A percentile compares a stretch with the other conserved stretches of the same genome.
phyloP scores from a whole-genome alignment of 2,888 invertebrate genomes.

The Eustalomyia histrio region DNA sequence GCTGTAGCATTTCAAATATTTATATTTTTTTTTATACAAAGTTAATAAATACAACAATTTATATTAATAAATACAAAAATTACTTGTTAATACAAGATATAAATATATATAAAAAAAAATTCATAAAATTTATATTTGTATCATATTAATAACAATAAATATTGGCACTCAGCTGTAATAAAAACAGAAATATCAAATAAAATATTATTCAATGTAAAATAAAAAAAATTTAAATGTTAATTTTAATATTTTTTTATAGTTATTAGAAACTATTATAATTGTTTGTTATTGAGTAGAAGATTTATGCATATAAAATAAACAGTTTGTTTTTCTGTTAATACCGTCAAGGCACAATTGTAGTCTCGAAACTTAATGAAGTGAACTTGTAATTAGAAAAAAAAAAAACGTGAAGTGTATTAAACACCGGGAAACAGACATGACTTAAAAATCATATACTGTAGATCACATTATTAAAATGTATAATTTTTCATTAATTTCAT shows the following conservation, averaged over 20 bases:
- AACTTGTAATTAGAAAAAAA: slow-evolving; percentile 17
- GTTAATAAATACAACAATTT: too few relatives aligned
- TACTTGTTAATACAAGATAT: too few relatives aligned
- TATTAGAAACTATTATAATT: slow-evolving; percentile 10
- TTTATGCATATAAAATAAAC: slow-evolving; percentile 22
- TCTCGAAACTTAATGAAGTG: not conserved
- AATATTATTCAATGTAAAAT: slow-evolving; percentile 11
- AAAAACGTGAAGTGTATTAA: not conserved
- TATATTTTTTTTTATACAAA: too few relatives aligned
- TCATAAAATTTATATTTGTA: slow-evolving; percentile 26
- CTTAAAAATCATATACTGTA: too few relatives aligned
- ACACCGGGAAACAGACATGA: too few relatives aligned
- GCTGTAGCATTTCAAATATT: too few relatives aligned
- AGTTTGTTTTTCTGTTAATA: slow-evolving; percentile 8
- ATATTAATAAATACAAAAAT: too few relatives aligned
- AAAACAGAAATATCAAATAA: slow-evolving; percentile 5
- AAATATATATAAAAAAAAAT: slow-evolving; percentile 16
- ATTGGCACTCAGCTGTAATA: slow-evolving; percentile 17
- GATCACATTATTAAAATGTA: too few relatives aligned
- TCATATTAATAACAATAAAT: slow-evolving; percentile 15
- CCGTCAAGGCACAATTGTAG: slow-evolving; percentile 10
- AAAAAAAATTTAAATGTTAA: slow-evolving; percentile 12
- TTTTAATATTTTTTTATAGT: slow-evolving; percentile 5
- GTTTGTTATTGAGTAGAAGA: slow-evolving; percentile 22
- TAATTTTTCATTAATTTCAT: too few relatives aligned